Evolutionary conservation across 2,888 invertebrate genomes (phyloP).

Genomic region (Oegoconia quadripuncta): DNA sequence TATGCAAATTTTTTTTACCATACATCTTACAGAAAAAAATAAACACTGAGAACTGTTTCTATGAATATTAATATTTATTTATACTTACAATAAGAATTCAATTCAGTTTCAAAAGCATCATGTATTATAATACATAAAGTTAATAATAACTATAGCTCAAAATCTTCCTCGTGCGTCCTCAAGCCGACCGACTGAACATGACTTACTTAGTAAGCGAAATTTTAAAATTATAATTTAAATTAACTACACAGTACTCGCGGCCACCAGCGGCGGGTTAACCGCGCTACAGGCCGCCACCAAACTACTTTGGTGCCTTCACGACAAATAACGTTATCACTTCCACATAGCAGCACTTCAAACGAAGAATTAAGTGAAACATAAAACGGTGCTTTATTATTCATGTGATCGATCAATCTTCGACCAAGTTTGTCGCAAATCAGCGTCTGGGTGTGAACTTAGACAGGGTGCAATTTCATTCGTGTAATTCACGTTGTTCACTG

Average conservation of each 20-base stretch:
- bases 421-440: slow-evolving; percentile 26
- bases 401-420: slow-evolving; percentile 36
- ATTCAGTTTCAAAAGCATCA: slow-evolving; percentile 75
- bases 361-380: slow-evolving; percentile 44
- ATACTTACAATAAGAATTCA: slow-evolving; percentile 77
- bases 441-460: slow-evolving; percentile 17
- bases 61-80: slow-evolving; percentile 75
- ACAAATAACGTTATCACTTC: slow-evolving; percentile 44
- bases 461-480: no score
- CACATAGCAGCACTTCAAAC: slow-evolving; percentile 45
- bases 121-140: slow-evolving; percentile 75
- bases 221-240: slow-evolving; percentile 64
- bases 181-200: slow-evolving; percentile 63
- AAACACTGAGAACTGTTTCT: slow-evolving; percentile 76
- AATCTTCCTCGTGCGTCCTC: slow-evolving; percentile 58
- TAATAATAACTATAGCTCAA: slow-evolving; percentile 72
- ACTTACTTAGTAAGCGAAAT: slow-evolving; percentile 72
- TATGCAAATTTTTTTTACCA: slow-evolving; percentile 60
- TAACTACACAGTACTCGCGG: slow-evolving; percentile 32
- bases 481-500: no score
- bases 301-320: slow-evolving; percentile 50
- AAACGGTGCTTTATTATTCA: slow-evolving; percentile 42
- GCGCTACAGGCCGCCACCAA: slow-evolving; percentile 24
- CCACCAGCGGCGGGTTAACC: slow-evolving; percentile 5
- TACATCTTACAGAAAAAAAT: slow-evolving; percentile 72